Evolutionary conservation across 2,797 vertebrate species (phyloP), one percentile per base, ranked within the genome.

Genomic region (Meda fulgida): DNA sequence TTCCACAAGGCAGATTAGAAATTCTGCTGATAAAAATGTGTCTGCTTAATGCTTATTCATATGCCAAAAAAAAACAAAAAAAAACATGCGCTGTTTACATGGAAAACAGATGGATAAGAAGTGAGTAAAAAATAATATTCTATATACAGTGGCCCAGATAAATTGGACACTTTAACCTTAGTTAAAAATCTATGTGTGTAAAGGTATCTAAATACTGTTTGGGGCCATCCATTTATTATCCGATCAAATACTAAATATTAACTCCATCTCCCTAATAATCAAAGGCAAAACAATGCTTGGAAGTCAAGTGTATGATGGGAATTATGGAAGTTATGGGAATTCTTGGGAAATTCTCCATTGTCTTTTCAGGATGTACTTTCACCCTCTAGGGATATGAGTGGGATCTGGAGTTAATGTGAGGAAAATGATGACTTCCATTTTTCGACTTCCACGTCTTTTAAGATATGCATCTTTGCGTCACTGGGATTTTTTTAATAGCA

Each of bases 271-370:
- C 80, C 13, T 69, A 38, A 80, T 69, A 23, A 66, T 66, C 10
- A n/a, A 2, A 9, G 9, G 14, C 5, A 34, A 46, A 73, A 48
- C 29, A 48, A 58, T 46, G 19, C 16, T 36, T 36, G 21, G 8
- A 73, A 29, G 48, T 10, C 18, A 73, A 4, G 38, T 13, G 19
- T 46, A 46, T 19, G 13, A 13, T 8, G 0, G 19, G 46, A 81
- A 81, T 29, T 4, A 21, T 14, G 7, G 31, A 31, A 83, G 8
- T 51, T 75, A 23, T 36, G 38, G 55, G 70, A 82, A 63, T 34
- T 18, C 19, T 43, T 66, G 1, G 81, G 58, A 83, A 75, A 66
- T 21, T 51, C 31, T 83, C 23, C 58, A 83, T 83, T 83, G 81
- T 83, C 21, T 83, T 75, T 51, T 65, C 81, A 83, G 71, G 71